Percentiles rank a stretch among this genome's conserved stretches.
phyloP scores from a whole-genome alignment of 2,797 vertebrate genomes.

The Sebastes oblongus region DNA sequence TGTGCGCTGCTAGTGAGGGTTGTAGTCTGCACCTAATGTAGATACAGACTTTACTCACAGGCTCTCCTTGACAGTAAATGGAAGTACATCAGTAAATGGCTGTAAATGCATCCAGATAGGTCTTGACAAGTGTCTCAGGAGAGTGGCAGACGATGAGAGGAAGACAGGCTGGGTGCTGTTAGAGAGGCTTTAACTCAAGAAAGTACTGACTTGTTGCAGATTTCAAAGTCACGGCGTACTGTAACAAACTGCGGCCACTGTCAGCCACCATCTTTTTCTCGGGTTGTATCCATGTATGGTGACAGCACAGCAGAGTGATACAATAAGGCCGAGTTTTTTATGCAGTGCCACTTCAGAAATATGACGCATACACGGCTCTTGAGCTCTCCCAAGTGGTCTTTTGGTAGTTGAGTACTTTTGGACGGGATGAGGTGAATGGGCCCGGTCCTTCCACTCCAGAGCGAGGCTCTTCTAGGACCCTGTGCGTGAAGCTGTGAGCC shows the following conservation, averaged over 20 bases:
- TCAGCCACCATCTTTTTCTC: background rate
- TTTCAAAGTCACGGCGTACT: constrained; percentile 32
- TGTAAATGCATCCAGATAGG: constrained; percentile 51
- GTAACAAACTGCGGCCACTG: constrained; percentile 12
- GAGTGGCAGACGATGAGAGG: constrained; percentile 39
- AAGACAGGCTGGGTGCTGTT: constrained; percentile 45
- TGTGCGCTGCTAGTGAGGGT: background rate
- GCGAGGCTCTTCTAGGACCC: constrained; percentile 67
- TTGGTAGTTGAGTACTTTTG: constrained; percentile 77
- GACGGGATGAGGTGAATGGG: constrained; percentile 76
- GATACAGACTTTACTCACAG: constrained; percentile 3
- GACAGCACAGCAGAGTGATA: constrained; percentile 24
- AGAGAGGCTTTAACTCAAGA: constrained; percentile 35
- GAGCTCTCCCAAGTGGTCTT: constrained; percentile 73
- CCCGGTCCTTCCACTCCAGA: constrained; percentile 68
- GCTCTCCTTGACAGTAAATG: constrained; percentile 46
- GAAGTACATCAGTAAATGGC: constrained; percentile 53
- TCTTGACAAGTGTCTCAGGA: constrained; percentile 57
- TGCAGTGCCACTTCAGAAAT: constrained; percentile 66
- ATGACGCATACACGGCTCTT: constrained; percentile 78
- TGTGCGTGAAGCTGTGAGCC: constrained; percentile 70
- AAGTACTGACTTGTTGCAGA: constrained; percentile 36
- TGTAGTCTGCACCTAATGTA: constrained; percentile 9
- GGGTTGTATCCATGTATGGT: constrained; percentile 1
- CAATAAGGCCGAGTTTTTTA: constrained; percentile 54